Percentiles rank a stretch among this genome's conserved stretches.
Conservation (phyloP, 2,113 vertebrate species). For the Corapipo altera region DNA sequence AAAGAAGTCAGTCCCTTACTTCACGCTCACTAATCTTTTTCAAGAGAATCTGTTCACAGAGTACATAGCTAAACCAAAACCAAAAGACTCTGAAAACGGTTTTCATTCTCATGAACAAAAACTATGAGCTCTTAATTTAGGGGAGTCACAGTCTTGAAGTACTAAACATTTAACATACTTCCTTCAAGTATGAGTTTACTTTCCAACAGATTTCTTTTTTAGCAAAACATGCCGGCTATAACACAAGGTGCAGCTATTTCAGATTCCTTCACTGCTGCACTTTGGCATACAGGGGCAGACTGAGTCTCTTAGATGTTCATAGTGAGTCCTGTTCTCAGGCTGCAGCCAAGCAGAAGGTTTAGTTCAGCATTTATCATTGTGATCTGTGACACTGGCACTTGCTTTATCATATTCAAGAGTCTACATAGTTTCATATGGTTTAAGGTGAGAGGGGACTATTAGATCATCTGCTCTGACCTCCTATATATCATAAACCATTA, state of each 20-base stretch:
- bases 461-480: conserved; percentile 43
- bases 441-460: conserved; percentile 54
- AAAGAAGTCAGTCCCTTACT: not conserved
- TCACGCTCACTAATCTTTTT: not conserved
- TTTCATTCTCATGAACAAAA: not conserved
- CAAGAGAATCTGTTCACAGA: not conserved
- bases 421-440: conserved; percentile 41
- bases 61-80: not conserved
- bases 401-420: conserved; percentile 35
- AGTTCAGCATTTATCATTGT: conserved; percentile 20
- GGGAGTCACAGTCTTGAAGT: not conserved
- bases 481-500: conserved; percentile 52
- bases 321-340: not conserved
- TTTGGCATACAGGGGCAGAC: not conserved
- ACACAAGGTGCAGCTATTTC: not conserved
- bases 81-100: not conserved
- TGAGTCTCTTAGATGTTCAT: not conserved
- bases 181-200: not conserved
- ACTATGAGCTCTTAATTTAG: not conserved
- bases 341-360: conserved; percentile 38
- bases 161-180: not conserved
- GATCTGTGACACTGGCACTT: conserved; percentile 27
- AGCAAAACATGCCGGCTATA: not conserved
- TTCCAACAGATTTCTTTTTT: not conserved
- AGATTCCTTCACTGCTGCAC: not conserved